These are phyloP conservation scores for Elaeidobius kamerunicus DNA, from an alignment of 2,888 invertebrate species.

Conservation along the genomic window DNA sequence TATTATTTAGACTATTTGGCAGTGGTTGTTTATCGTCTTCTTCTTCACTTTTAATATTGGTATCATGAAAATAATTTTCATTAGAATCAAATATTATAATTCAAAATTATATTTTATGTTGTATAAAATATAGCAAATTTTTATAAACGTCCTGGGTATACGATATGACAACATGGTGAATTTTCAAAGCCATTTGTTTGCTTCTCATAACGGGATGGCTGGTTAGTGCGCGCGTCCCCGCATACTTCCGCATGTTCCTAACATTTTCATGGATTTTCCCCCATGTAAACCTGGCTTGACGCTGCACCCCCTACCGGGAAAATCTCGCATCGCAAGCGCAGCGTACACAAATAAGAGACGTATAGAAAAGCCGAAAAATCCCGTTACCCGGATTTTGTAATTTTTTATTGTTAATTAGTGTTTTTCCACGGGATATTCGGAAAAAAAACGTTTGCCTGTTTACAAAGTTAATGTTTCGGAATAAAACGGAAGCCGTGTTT, in stretches of 20 bases:
- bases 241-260: constrained; percentile 23
- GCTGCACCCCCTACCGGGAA: constrained; percentile 23
- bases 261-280: constrained; percentile 20
- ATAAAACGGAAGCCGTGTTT: no score
- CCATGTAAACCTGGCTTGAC: constrained; percentile 16
- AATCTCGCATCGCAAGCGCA: constrained; percentile 19
- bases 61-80: no score
- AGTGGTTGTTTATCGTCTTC: constrained; percentile 3
- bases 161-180: no score
- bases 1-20: background rate
- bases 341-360: constrained; percentile 23
- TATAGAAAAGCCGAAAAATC: constrained; percentile 11
- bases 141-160: background rate
- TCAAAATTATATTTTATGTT: background rate
- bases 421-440: constrained; percentile 4
- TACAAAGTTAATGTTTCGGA: no score
- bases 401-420: constrained; percentile 5
- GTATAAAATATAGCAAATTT: background rate
- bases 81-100: no score
- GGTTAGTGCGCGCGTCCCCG: constrained; percentile 16
- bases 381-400: constrained; percentile 3
- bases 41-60: constrained; percentile 21
- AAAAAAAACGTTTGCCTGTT: no score
- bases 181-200: no score
- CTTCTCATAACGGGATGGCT: background rate